Conservation (phyloP, 30 jellyfish, hydroid and myxozoan genomes). For the Chironex yamaguchii region DNA sequence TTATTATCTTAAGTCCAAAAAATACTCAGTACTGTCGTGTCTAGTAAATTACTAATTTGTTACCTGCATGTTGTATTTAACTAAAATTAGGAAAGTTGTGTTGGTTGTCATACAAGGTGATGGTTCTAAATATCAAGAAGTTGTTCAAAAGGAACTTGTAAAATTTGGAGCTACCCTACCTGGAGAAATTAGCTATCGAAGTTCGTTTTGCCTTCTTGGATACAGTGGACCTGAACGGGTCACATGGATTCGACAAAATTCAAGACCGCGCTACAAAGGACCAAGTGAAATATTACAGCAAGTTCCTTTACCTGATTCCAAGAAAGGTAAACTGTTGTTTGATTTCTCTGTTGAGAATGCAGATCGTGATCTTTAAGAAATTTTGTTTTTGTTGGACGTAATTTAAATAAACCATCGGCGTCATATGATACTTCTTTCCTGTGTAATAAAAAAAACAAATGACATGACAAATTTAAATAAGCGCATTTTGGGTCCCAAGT, state of each 20-base stretch:
- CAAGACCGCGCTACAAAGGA: background rate
- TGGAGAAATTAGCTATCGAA: background rate
- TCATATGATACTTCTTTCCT: too few species aligned
- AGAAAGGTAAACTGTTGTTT: background rate
- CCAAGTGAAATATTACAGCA: constrained; percentile 14
- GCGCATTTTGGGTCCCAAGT: too few species aligned
- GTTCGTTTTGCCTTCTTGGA: constrained; percentile 18
- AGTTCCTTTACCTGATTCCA: background rate
- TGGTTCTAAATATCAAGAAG: constrained; percentile 2
- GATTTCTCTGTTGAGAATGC: too few species aligned
- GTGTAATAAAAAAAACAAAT: too few species aligned
- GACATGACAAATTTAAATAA: too few species aligned
- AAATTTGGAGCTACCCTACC: constrained; percentile 27
- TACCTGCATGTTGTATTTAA: too few species aligned
- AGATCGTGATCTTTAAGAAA: too few species aligned
- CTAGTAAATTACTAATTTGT: too few species aligned
- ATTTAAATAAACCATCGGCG: too few species aligned
- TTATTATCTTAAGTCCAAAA: too few species aligned
- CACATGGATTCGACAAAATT: background rate
- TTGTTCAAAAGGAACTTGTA: background rate
- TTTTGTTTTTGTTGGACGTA: too few species aligned
- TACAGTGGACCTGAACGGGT: constrained; percentile 27
- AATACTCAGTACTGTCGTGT: too few species aligned
- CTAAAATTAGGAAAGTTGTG: constrained; percentile 6
- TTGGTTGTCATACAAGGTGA: constrained; percentile 3